Conservation (phyloP, 2,888 invertebrate species). For the Zygaena filipendulae region DNA sequence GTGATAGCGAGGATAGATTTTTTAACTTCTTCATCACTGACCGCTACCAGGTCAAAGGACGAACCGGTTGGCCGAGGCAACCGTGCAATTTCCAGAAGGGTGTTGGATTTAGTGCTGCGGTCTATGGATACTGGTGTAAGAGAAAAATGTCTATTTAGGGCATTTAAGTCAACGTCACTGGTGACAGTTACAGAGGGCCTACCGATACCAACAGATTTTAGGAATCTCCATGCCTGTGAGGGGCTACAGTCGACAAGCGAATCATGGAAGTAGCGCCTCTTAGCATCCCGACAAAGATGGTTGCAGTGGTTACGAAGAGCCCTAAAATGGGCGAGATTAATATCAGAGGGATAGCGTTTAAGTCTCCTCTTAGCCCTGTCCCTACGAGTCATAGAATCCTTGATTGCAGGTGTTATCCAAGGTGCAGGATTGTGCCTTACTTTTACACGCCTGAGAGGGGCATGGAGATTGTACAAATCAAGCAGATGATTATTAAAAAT, state of each 20-base stretch:
- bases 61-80: conserved; percentile 1
- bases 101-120: conserved; percentile 1
- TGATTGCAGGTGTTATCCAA: neutral
- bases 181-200: neutral
- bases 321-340: neutral
- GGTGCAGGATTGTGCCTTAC: neutral
- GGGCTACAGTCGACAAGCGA: neutral
- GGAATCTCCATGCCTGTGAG: neutral
- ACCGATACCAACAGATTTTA: conserved; percentile 5
- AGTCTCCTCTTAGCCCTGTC: neutral
- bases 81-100: neutral
- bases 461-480: conserved; percentile 7
- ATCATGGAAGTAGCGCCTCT: neutral
- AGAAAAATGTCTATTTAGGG: conserved; percentile 2
- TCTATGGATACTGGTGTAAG: neutral
- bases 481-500: conserved; percentile 6
- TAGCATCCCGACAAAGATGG: neutral
- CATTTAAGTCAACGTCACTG: conserved; percentile 2
- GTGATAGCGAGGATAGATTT: conserved; percentile 1
- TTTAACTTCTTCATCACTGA: conserved; percentile 6
- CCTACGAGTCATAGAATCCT: neutral
- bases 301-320: neutral
- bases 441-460: conserved; percentile 1
- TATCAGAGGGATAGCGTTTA: neutral
- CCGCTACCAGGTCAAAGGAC: conserved; percentile 1